phyloP scores from a whole-genome alignment of 2,888 invertebrate species.

The Tortrix viridana region DNA sequence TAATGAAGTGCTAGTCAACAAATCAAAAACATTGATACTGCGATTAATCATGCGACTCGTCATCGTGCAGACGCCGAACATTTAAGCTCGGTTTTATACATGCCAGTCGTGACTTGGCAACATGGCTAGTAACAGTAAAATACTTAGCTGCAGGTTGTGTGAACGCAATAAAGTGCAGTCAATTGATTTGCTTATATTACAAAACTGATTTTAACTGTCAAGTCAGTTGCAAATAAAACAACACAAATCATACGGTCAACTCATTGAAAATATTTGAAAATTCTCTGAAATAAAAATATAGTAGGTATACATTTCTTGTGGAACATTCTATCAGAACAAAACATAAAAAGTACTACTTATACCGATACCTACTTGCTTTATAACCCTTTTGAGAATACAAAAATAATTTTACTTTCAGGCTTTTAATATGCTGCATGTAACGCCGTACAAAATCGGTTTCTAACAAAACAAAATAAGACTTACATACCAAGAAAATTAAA shows the following conservation, averaged over 20 bases:
- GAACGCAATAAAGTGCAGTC: conserved; percentile 23
- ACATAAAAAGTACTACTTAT: too few species aligned
- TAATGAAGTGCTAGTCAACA: conserved; percentile 72
- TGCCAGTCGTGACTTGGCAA: conserved; percentile 37
- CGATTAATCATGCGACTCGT: conserved; percentile 32
- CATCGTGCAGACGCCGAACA: conserved; percentile 28
- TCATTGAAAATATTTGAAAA: too few species aligned
- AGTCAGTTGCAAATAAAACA: not conserved
- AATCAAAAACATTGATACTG: conserved; percentile 53
- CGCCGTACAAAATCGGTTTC: conserved; percentile 27
- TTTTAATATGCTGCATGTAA: not conserved
- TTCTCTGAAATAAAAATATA: too few species aligned
- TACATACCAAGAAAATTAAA: conserved; percentile 48
- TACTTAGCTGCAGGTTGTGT: conserved; percentile 29
- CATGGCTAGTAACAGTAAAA: conserved; percentile 31
- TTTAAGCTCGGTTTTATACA: conserved; percentile 22
- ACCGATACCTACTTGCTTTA: too few species aligned
- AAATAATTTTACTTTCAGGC: too few species aligned
- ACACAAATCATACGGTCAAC: not conserved
- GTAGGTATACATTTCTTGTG: too few species aligned
- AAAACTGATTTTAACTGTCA: not conserved
- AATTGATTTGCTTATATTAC: conserved; percentile 6
- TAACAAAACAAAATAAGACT: conserved; percentile 39
- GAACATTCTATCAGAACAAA: too few species aligned
- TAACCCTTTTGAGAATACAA: too few species aligned